These are phyloP conservation scores for Mallotus villosus DNA, from an alignment of 2,797 vertebrate genomes.

Conservation along the genomic window DNA sequence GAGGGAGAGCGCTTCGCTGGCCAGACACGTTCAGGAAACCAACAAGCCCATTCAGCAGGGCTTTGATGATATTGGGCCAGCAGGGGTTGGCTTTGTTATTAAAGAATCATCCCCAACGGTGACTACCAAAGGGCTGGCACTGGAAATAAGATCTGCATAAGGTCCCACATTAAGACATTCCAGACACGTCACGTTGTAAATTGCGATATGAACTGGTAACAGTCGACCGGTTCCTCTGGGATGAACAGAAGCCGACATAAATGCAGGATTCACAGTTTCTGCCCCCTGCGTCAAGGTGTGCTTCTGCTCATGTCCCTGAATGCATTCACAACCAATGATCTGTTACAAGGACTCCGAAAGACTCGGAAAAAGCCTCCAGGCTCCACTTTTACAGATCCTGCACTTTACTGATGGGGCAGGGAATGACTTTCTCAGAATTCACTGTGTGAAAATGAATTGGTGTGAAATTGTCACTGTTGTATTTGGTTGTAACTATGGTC, in stretches of 20 bases:
- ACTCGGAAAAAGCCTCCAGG: too few relatives aligned
- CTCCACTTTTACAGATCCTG: too few relatives aligned
- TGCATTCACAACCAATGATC: too few relatives aligned
- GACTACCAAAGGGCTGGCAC: not conserved
- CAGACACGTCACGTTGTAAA: not conserved
- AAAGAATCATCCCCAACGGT: slow-evolving; percentile 5
- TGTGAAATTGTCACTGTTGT: not conserved
- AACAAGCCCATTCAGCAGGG: slow-evolving; percentile 23
- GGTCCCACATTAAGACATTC: not conserved
- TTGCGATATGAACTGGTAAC: not conserved
- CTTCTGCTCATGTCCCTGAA: not conserved
- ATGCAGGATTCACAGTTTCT: not conserved
- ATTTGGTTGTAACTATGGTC: slow-evolving; percentile 7
- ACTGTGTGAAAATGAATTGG: not conserved
- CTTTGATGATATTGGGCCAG: slow-evolving; percentile 32
- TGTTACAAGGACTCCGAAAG: too few relatives aligned
- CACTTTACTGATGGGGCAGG: not conserved
- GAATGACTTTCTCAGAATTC: slow-evolving; percentile 4
- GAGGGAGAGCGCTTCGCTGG: not conserved
- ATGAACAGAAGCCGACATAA: not conserved
- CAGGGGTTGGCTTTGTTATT: slow-evolving; percentile 31
- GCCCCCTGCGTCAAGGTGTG: not conserved
- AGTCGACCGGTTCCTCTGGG: not conserved
- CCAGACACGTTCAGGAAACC: slow-evolving; percentile 29
- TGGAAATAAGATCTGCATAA: not conserved